Base-by-base conservation (phyloP, 2,797 vertebrate species). In the Sebastiscus tertius region DNA sequence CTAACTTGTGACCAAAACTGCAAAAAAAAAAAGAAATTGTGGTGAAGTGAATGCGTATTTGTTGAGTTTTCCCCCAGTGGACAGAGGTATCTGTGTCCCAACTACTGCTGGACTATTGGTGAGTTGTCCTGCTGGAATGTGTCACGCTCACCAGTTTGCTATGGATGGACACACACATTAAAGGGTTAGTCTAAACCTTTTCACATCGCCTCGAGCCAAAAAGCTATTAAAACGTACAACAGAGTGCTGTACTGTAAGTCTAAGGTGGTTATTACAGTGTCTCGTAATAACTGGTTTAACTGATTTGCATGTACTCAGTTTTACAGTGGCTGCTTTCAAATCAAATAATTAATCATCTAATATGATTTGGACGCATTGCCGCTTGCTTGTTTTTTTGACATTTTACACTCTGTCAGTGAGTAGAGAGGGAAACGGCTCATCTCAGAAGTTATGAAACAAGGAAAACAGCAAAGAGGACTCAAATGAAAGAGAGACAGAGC, bases 101-200 rank as follows among this genome's bases (percentile, higher is more conserved):
- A 75, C 61, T 64, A 56, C 75, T 68, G 79, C 60, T 10, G 14
- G 22, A 86, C 79, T 85, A 69, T 84, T 86, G 77, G 73, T 89
- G 86, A 92, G 78, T 88, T 77, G 81, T 85, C 75, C 73, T 63
- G 13, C 82, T 87, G 86, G 88, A 89, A 90, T 92, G 85, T 89
- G 88, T 91, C 82, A 81, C 67, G 82, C 83, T 86, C 76, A 88
- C 86, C 88, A 89, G 78, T 85, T 85, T 83, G 76, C 64, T 69
- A 72, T 78, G 80, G 74, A 86, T 75, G 75, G 46, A 42, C 36
- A 58, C 60, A 60, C 61, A 78, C 49, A 72, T 54, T 68, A 58
- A 84, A 75, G 59, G 46, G 62, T 69, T 46, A 62, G 29, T 3
- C 39, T 72, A 67, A 80, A 72, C 39, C n/a, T 63, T 79, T 85